Evolutionary conservation across 2,113 vertebrate genomes (phyloP).

Genomic region (Ramphastos sulfuratus): DNA sequence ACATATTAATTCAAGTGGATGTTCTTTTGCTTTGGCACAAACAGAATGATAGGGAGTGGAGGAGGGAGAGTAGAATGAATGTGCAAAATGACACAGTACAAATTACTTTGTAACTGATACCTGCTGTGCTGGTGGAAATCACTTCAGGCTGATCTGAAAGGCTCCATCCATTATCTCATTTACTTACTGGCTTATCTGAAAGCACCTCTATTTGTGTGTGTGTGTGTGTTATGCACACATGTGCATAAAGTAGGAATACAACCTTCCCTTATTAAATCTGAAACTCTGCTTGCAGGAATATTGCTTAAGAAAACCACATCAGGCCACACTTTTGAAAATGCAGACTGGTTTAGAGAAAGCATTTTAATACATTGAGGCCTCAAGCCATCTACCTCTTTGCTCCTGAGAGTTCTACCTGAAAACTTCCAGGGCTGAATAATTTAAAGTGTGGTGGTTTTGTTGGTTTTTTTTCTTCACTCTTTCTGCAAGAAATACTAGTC

Average conservation of each 20-base stretch:
- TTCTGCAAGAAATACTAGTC: conserved; percentile 62
- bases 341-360: conserved; percentile 35
- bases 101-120: neutral
- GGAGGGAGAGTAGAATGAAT: neutral
- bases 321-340: conserved; percentile 36
- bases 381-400: conserved; percentile 33
- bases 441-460: neutral
- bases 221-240: neutral
- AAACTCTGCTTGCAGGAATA: conserved; percentile 40
- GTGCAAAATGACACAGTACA: neutral
- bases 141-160: neutral
- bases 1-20: conserved; percentile 24
- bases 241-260: neutral
- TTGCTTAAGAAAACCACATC: conserved; percentile 60
- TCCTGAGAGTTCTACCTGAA: conserved; percentile 59
- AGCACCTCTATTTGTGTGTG: neutral
- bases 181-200: neutral
- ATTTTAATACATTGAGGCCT: conserved; percentile 49
- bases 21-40: conserved; percentile 23
- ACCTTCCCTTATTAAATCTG: conserved; percentile 23
- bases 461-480: neutral
- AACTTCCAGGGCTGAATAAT: conserved; percentile 60
- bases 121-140: neutral
- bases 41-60: neutral
- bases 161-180: neutral